Base-by-base conservation (phyloP, 2,888 invertebrate species). In the Caenorhabditis zanzibari region DNA sequence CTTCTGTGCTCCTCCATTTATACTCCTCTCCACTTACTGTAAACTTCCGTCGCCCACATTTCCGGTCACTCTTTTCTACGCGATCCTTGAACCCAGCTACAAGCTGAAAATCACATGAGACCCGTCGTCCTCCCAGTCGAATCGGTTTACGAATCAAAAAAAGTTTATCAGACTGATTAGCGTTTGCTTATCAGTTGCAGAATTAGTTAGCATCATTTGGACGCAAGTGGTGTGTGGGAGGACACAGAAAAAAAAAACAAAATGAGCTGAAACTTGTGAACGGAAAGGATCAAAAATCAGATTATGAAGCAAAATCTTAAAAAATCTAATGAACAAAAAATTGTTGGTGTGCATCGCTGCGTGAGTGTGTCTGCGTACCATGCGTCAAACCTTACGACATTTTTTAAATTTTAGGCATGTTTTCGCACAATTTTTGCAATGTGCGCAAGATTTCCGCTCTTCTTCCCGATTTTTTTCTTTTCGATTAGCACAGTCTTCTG, bases 101-200 rank as follows among this genome's bases (percentile, higher is more conserved):
- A 47, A 47, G 19, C 19, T 47, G 47, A 19, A 61, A 35, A 35
- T 72, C 72, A 72, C 56, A 72, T 72, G 72, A 72, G 59, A 32
- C 26, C 7, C 19, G 14, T 54, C 3, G 2, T 24, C 49, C 14
- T 7, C 12, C 28, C 28, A 38, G 12, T 32, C n/a, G 32, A 47
- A 19, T 19, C 16, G 68, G 54, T 54, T 68, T 68, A 68, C 68
- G 68, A 68, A 68, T 35, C 66, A 38, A 54, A 68, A 49, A 56
- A 28, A 41, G n/a, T 44, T 71, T 71, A 58, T 71, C 58, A 56
- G 28, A n/a, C 41, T 38, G 47, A 19, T 58, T 47, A 58, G 44
- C 44, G 41, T 69, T 47, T 47, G 19, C 58, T 71, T 71, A 71
- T 71, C 71, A 71, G 32, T 66, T 66, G 5, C 16, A 16, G 19